These are phyloP conservation scores for Armadillidium nasatum DNA, from an alignment of 1,140 invertebrate species.

Conservation along the genomic window DNA sequence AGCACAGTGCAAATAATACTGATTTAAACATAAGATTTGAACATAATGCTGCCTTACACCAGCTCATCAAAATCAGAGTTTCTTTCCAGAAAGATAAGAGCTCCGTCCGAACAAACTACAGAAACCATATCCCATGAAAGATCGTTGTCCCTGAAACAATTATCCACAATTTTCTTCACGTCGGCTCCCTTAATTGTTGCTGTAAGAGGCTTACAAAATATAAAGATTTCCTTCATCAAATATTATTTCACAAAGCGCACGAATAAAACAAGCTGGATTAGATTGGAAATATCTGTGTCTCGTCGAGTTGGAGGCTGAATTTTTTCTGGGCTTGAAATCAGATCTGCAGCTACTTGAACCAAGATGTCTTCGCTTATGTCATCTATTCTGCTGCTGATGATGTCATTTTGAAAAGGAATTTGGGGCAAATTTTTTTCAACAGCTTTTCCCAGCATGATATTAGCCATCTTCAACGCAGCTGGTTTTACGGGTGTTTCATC, in stretches of 20 bases:
- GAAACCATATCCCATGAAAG: conserved; percentile 38
- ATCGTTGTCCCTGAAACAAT: conserved; percentile 36
- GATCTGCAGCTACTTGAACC: conserved; percentile 29
- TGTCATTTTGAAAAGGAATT: conserved; percentile 32
- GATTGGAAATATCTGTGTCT: conserved; percentile 18
- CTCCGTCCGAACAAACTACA: conserved; percentile 32
- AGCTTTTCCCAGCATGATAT: conserved; percentile 32
- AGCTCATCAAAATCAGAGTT: conserved; percentile 36
- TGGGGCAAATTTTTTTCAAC: conserved; percentile 27
- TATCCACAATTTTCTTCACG: conserved; percentile 35
- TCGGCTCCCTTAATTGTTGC: conserved; percentile 34
- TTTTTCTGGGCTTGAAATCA: conserved; percentile 30
- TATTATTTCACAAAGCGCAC: conserved; percentile 30
- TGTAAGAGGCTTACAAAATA: conserved; percentile 37
- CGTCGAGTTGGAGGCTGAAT: conserved; percentile 25
- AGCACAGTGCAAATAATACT: conserved; percentile 33
- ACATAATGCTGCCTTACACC: conserved; percentile 30
- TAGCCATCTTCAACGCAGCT: conserved; percentile 26
- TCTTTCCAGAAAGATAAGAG: conserved; percentile 32
- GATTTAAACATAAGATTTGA: conserved; percentile 26
- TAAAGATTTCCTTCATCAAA: conserved; percentile 29
- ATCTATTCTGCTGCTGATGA: conserved; percentile 28
- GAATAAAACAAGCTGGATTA: background rate
- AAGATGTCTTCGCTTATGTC: conserved; percentile 28
- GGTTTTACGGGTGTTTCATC: conserved; percentile 29